Conservation (phyloP, 2,797 vertebrate species). For the Halcyon badia region DNA sequence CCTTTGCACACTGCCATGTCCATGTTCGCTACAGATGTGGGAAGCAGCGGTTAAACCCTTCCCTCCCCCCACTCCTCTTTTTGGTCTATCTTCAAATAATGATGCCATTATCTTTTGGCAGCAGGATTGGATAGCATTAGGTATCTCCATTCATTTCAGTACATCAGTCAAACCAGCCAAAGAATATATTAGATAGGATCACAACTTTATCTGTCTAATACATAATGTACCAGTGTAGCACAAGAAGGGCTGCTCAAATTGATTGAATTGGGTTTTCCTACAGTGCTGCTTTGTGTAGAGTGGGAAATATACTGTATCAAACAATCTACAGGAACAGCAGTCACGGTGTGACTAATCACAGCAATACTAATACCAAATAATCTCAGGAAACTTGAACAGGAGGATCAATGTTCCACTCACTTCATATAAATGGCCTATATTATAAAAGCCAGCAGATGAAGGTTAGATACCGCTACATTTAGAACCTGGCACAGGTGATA, state of each 20-base stretch:
- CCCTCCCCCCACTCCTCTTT: background rate
- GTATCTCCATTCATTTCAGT: conserved; percentile 24
- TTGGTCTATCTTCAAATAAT: conserved; percentile 21
- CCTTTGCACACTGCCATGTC: background rate
- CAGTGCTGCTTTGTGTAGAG: conserved; percentile 26
- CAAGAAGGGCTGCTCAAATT: conserved; percentile 56
- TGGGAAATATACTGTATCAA: conserved; percentile 48
- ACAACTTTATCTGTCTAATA: conserved; percentile 52
- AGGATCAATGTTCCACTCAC: conserved; percentile 39
- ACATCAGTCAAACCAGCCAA: conserved; percentile 49
- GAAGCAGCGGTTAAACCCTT: conserved; percentile 4
- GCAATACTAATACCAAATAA: conserved; percentile 34
- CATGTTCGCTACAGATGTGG: background rate
- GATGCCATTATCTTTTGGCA: conserved; percentile 37
- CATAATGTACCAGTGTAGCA: conserved; percentile 30
- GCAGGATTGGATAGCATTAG: conserved; percentile 11
- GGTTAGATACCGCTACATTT: background rate
- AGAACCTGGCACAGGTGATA: background rate
- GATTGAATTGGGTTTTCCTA: conserved; percentile 64
- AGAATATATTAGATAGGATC: conserved; percentile 68
- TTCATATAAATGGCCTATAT: conserved; percentile 5
- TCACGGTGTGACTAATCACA: conserved; percentile 38
- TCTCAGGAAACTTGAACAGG: conserved; percentile 41
- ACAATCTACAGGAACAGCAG: conserved; percentile 39
- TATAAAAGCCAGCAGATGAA: conserved; percentile 7